These are phyloP conservation scores for Dione vanillae DNA, from an alignment of 2,888 invertebrate species.

Conservation along the genomic window DNA sequence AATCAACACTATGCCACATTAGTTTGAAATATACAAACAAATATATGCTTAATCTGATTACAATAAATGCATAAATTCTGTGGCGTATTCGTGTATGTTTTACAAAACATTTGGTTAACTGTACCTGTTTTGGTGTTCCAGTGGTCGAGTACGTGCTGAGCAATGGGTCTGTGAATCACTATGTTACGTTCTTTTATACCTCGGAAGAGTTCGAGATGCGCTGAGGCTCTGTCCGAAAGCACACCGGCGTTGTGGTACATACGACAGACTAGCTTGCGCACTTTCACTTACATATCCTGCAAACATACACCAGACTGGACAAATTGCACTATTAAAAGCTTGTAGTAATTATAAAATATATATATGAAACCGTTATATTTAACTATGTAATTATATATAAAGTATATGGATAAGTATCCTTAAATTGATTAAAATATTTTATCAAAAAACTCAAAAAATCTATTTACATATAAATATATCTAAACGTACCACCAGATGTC, in stretches of 20 bases:
- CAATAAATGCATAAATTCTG: slow-evolving; percentile 18
- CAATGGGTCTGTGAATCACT: slow-evolving; percentile 75
- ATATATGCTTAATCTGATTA: slow-evolving; percentile 8
- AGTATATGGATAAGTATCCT: neutral
- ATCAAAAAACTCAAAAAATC: neutral
- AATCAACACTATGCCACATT: slow-evolving; percentile 41
- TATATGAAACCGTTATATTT: neutral
- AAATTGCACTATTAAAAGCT: neutral
- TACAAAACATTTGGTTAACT: slow-evolving; percentile 34
- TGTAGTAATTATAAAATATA: neutral
- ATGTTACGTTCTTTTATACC: slow-evolving; percentile 81
- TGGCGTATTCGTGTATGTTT: slow-evolving; percentile 17
- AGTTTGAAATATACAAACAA: slow-evolving; percentile 7
- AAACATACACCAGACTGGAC: neutral
- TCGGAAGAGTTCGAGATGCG: slow-evolving; percentile 81
- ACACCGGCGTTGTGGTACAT: slow-evolving; percentile 53
- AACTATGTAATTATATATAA: neutral
- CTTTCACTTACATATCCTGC: slow-evolving; percentile 59
- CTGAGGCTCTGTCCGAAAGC: slow-evolving; percentile 69
- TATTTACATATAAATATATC: neutral
- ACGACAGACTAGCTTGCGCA: slow-evolving; percentile 63
- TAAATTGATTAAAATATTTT: neutral
- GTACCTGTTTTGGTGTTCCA: slow-evolving; percentile 54
- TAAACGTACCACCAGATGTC: neutral
- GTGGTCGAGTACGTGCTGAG: slow-evolving; percentile 63